Percentiles rank a stretch among this genome's conserved stretches.
Evolutionary conservation across 2,113 vertebrate species (phyloP).

Genomic region (Equus quagga): DNA sequence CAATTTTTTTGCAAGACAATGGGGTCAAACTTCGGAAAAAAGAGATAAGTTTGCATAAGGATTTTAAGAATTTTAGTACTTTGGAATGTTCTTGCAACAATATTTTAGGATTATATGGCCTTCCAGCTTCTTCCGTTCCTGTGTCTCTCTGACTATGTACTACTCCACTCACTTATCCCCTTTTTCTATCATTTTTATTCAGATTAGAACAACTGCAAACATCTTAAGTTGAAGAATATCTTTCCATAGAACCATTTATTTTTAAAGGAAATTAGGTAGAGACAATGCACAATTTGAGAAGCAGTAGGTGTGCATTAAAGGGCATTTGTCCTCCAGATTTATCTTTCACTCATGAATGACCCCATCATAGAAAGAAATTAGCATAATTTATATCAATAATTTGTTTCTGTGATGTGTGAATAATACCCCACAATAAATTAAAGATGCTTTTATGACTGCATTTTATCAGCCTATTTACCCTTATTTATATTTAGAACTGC

Average conservation of each 20-base stretch:
- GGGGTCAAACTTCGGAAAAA: background rate
- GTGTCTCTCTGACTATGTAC: background rate
- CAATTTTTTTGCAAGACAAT: background rate
- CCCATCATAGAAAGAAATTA: slow-evolving; percentile 54
- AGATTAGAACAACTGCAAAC: background rate
- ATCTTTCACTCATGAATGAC: slow-evolving; percentile 76
- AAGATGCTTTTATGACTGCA: background rate
- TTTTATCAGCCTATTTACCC: slow-evolving; percentile 56
- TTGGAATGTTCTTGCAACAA: background rate
- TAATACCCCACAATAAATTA: slow-evolving; percentile 51
- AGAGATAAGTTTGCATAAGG: background rate
- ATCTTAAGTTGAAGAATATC: slow-evolving; percentile 44
- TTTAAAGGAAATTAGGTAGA: slow-evolving; percentile 49
- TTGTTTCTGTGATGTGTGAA: slow-evolving; percentile 65
- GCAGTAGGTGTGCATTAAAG: background rate
- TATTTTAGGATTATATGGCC: background rate
- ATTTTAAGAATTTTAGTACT: background rate
- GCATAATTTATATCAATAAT: slow-evolving; percentile 65
- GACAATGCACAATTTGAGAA: slow-evolving; percentile 43
- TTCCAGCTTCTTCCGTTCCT: background rate
- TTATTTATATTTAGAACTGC: slow-evolving; percentile 49
- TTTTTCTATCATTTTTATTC: background rate
- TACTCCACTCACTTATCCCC: background rate
- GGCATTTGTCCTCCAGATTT: slow-evolving; percentile 60
- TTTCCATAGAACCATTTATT: background rate